phyloP scores from a whole-genome alignment of 2,113 vertebrate genomes.

The Rhagologus leucostigma region DNA sequence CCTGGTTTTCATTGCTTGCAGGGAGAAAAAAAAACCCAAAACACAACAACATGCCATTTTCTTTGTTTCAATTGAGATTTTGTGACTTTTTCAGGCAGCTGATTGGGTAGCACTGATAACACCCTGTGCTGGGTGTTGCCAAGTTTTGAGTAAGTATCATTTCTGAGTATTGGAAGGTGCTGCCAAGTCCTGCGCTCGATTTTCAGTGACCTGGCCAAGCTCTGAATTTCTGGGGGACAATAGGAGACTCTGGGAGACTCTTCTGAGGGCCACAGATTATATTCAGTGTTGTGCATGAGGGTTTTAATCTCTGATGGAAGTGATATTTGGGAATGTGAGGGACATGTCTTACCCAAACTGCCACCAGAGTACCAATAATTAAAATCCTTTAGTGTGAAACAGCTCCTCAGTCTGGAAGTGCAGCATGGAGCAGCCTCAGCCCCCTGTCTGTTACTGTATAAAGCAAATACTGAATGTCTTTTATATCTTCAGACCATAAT shows the following conservation, averaged over 20 bases:
- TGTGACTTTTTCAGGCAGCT: neutral
- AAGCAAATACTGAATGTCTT: neutral
- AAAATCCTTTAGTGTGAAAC: neutral
- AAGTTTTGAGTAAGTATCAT: neutral
- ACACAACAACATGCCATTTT: neutral
- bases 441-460: neutral
- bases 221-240: neutral
- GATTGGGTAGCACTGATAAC: neutral
- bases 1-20: slow-evolving; percentile 44
- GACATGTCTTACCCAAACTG: neutral
- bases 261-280: neutral
- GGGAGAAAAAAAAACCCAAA: neutral
- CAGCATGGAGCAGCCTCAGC: neutral
- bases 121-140: neutral
- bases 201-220: neutral
- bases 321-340: neutral
- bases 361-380: neutral
- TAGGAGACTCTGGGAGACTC: neutral
- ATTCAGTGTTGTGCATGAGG: accelerated
- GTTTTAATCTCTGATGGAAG: neutral
- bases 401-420: too few relatives aligned
- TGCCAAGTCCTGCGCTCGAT: neutral
- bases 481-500: neutral
- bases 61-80: slow-evolving; percentile 14
- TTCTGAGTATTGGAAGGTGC: neutral